Evolutionary conservation across 2,797 vertebrate species (phyloP).

Genomic region (Urosaurus nigricauda): DNA sequence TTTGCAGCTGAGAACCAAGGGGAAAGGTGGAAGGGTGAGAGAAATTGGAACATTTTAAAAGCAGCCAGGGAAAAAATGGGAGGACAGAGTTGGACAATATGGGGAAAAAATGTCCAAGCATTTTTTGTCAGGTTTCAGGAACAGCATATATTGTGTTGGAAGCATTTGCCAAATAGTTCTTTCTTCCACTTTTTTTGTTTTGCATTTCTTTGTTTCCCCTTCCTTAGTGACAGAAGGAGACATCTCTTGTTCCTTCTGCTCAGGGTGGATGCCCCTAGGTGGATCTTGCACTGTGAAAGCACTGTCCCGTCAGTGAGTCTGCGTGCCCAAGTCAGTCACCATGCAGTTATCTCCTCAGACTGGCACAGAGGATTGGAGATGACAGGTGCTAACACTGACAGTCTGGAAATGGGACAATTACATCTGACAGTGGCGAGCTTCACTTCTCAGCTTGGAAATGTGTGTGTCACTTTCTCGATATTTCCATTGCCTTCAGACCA

Average conservation of each 20-base stretch:
- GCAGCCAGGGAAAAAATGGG: too few species aligned
- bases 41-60: too few species aligned
- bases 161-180: not conserved
- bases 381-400: not conserved
- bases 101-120: too few species aligned
- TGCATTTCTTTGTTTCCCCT: not conserved
- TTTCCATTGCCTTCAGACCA: conserved; percentile 45
- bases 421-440: conserved; percentile 11
- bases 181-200: not conserved
- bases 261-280: not conserved
- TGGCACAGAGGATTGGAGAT: not conserved
- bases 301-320: not conserved
- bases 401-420: not conserved
- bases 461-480: conserved; percentile 62
- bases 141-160: too few species aligned
- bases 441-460: conserved; percentile 57
- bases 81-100: too few species aligned
- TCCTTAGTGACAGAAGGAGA: not conserved
- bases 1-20: too few species aligned
- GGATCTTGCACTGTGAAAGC: not conserved
- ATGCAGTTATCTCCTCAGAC: not conserved
- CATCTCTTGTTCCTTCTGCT: not conserved
- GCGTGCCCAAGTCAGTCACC: not conserved
- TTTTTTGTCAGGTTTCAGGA: not conserved
- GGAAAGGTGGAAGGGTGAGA: too few species aligned